phyloP scores from a whole-genome alignment of 37 sponge, comb jelly and placozoan species.

The Aplysina aerophoba region DNA sequence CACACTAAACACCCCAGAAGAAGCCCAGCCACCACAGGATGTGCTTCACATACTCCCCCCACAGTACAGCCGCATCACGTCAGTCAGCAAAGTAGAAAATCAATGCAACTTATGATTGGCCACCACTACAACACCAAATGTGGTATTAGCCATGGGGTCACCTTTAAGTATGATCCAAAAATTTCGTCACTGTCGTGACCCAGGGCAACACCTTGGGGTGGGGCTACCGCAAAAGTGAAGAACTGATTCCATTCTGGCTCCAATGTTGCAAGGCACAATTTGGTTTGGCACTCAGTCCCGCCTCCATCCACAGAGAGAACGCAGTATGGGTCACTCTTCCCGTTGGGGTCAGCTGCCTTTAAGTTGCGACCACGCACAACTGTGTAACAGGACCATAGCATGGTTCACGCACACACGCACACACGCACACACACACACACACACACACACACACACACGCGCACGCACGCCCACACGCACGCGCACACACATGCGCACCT shows the following conservation, averaged over 20 bases:
- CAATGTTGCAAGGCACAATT: conserved; percentile 46
- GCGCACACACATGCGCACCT: not conserved
- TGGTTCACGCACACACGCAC: not conserved
- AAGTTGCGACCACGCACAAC: conserved; percentile 51
- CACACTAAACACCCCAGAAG: too few relatives aligned
- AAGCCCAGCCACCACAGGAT: too few relatives aligned
- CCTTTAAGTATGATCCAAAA: conserved; percentile 17
- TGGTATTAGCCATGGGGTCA: not conserved
- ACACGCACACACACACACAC: conserved; percentile 3
- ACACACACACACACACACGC: not conserved
- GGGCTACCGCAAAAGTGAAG: conserved; percentile 35
- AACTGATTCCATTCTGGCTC: conserved; percentile 76
- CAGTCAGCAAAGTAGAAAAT: too few relatives aligned
- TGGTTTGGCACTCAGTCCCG: conserved; percentile 44
- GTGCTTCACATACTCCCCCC: too few relatives aligned
- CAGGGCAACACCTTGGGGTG: conserved; percentile 26
- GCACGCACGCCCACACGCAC: not conserved
- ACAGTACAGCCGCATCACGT: too few relatives aligned
- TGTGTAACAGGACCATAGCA: not conserved
- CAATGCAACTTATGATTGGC: too few relatives aligned
- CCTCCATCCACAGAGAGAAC: conserved; percentile 46
- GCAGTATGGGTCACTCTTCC: conserved; percentile 84
- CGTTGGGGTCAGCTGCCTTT: conserved; percentile 58
- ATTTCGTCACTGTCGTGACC: not conserved
- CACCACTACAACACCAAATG: not conserved